Evolutionary conservation across 23 tunicate species (phyloP).

Genomic region (Ciona savignyi): DNA sequence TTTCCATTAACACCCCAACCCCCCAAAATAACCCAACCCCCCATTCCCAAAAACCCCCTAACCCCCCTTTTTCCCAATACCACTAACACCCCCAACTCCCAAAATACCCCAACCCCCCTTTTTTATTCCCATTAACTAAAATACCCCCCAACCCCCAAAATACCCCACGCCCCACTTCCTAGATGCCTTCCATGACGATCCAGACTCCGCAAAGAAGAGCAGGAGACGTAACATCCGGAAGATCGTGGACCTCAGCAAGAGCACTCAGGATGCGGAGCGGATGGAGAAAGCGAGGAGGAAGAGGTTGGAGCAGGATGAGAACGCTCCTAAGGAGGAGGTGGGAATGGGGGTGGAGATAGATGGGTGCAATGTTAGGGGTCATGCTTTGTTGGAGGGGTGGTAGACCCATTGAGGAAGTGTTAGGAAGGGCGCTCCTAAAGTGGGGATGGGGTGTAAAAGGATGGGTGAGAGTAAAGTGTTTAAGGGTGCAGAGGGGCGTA

Average conservation of each 20-base stretch:
- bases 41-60: no score
- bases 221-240: constrained; percentile 69
- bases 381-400: no score
- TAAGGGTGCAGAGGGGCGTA: neutral
- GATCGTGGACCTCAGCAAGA: constrained; percentile 36
- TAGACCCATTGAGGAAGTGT: neutral
- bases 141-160: no score
- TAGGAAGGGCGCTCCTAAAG: neutral
- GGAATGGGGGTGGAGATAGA: neutral
- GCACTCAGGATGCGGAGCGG: constrained; percentile 56
- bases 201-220: constrained; percentile 15
- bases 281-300: constrained; percentile 53
- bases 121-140: no score
- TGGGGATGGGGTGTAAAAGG: neutral
- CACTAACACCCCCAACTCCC: no score
- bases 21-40: no score
- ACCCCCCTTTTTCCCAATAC: no score
- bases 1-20: no score
- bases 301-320: constrained; percentile 26
- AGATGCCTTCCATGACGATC: neutral
- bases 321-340: constrained; percentile 35
- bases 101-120: no score
- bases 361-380: no score
- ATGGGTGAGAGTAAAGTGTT: no score
- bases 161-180: neutral